A percentile compares a stretch with the other conserved stretches of the same genome.
These are phyloP conservation scores for Virgularia gustaviana DNA, from an alignment of 92 coral and sea anemone species.

Conservation along the genomic window DNA sequence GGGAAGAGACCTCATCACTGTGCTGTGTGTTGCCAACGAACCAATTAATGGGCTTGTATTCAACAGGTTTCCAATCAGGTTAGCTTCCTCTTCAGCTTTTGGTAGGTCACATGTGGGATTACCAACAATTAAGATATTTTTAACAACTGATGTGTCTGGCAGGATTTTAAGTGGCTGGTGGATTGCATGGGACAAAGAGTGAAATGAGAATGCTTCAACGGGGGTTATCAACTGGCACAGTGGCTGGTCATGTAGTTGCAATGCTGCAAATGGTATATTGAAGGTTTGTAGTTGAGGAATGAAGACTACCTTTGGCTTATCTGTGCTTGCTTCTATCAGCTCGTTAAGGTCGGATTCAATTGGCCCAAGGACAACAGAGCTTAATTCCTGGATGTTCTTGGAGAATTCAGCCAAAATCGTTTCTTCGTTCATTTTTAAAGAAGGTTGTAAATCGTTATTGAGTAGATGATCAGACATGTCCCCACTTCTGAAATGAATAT, in stretches of 20 bases:
- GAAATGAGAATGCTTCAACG: not conserved
- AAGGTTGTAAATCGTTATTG: too few species aligned
- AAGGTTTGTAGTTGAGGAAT: slow-evolving; percentile 27
- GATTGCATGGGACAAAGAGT: not conserved
- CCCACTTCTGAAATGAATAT: too few species aligned
- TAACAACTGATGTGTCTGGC: not conserved
- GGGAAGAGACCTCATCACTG: slow-evolving; percentile 3
- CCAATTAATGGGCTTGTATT: not conserved
- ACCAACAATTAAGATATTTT: slow-evolving; percentile 3
- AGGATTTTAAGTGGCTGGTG: not conserved
- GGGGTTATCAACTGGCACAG: not conserved
- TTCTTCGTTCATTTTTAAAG: too few species aligned
- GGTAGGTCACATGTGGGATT: slow-evolving; percentile 24
- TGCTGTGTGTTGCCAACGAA: not conserved
- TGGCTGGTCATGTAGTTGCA: not conserved
- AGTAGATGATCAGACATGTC: too few species aligned
- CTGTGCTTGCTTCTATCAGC: not conserved
- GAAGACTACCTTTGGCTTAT: not conserved
- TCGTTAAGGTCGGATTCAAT: not conserved
- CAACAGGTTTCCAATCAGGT: not conserved
- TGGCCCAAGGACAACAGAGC: not conserved
- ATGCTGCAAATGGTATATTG: slow-evolving; percentile 17
- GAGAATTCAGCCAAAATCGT: not conserved
- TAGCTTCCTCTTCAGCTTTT: slow-evolving; percentile 17
- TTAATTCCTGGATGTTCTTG: not conserved